A percentile compares a stretch with the other conserved stretches of the same genome.
Conservation (phyloP, 2,888 invertebrate species). For the Nymphalis polychloros region DNA sequence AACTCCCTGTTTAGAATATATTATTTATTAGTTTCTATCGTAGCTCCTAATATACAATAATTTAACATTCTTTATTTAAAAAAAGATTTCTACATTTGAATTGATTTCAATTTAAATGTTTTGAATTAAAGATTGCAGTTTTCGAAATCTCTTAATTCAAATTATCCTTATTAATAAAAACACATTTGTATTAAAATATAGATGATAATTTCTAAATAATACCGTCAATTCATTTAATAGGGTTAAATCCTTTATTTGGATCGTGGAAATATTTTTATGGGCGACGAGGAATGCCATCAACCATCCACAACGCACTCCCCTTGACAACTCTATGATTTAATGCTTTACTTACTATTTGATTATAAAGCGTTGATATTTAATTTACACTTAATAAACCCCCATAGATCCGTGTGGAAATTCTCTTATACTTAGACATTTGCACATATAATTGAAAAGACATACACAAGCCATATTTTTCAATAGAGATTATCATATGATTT, state of each 20-base stretch:
- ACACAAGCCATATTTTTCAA: background rate
- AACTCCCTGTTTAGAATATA: no score
- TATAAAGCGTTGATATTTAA: slow-evolving; percentile 18
- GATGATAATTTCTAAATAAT: slow-evolving; percentile 25
- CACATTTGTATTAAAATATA: slow-evolving; percentile 19
- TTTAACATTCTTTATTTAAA: no score
- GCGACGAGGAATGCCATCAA: slow-evolving; percentile 57
- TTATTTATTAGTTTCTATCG: no score
- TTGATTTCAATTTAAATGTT: no score
- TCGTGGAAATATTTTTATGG: slow-evolving; percentile 76
- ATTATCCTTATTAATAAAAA: background rate
- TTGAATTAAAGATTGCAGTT: background rate
- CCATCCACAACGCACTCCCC: slow-evolving; percentile 46
- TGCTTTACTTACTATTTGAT: slow-evolving; percentile 47
- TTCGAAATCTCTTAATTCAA: background rate
- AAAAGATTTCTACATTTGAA: no score
- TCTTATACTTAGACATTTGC: background rate
- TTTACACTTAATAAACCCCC: background rate
- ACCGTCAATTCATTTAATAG: slow-evolving; percentile 45
- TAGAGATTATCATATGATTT: no score
- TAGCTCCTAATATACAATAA: no score
- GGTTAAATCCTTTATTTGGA: slow-evolving; percentile 58
- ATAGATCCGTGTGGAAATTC: background rate
- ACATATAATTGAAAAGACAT: background rate
- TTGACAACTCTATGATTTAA: slow-evolving; percentile 70